These are phyloP conservation scores for Halocynthia aurantium DNA, from an alignment of 23 tunicate genomes.

Conservation along the genomic window DNA sequence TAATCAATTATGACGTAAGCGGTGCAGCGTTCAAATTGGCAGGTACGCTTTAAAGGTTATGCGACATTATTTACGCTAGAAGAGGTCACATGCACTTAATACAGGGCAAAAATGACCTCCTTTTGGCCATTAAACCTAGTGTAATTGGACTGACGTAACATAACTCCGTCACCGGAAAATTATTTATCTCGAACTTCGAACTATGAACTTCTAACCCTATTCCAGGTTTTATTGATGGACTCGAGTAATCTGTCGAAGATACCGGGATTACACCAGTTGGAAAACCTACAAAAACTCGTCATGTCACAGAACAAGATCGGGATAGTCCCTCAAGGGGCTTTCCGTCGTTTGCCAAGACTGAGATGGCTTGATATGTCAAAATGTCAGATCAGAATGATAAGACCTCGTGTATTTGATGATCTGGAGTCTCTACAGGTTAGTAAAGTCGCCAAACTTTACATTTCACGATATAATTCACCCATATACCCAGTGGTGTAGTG, in stretches of 20 bases:
- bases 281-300: constrained; percentile 22
- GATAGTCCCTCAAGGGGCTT: constrained; percentile 19
- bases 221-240: constrained; percentile 46
- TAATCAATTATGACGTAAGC: too few species aligned
- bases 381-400: constrained; percentile 26
- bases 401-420: constrained; percentile 26
- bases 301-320: constrained; percentile 34
- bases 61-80: too few species aligned
- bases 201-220: not conserved
- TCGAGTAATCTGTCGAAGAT: constrained; percentile 32
- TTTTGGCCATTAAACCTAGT: too few species aligned
- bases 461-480: too few species aligned
- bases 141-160: too few species aligned
- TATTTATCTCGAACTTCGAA: not conserved
- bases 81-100: too few species aligned
- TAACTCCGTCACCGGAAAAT: not conserved
- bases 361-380: constrained; percentile 18
- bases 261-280: constrained; percentile 32
- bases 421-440: constrained; percentile 44
- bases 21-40: too few species aligned
- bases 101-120: too few species aligned
- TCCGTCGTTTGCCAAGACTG: constrained; percentile 30
- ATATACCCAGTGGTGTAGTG: too few species aligned
- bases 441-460: too few species aligned
- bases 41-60: too few species aligned